Percentiles rank a stretch among this genome's conserved stretches.
Conservation (phyloP, 2,888 invertebrate species). For the Lasioglossum pauxillum region DNA sequence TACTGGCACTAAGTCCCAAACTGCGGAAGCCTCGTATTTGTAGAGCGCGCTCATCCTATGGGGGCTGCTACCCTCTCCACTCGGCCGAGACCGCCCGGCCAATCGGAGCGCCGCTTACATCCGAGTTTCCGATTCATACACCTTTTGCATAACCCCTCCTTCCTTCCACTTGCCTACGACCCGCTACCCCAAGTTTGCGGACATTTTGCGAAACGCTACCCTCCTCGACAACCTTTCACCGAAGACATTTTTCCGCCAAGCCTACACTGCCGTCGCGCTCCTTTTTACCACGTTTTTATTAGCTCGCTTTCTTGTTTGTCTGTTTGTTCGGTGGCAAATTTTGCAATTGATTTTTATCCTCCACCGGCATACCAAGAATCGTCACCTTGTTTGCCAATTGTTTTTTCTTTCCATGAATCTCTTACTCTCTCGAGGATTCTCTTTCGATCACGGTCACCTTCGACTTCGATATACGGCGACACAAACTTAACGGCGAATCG, state of each 20-base stretch:
- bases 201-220: not conserved
- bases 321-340: too few relatives aligned
- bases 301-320: too few relatives aligned
- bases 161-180: conserved; percentile 12
- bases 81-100: conserved; percentile 47
- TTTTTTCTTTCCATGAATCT: not conserved
- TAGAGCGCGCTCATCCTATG: conserved; percentile 58
- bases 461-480: not conserved
- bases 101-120: conserved; percentile 37
- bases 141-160: conserved; percentile 47
- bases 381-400: not conserved
- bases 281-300: too few relatives aligned
- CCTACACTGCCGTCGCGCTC: too few relatives aligned
- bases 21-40: conserved; percentile 68
- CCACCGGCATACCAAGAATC: not conserved
- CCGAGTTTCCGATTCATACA: conserved; percentile 7
- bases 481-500: not conserved
- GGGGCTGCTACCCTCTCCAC: conserved; percentile 75
- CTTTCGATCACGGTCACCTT: not conserved
- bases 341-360: too few relatives aligned
- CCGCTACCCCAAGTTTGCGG: not conserved
- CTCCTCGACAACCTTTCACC: not conserved
- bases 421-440: not conserved
- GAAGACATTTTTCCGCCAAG: too few relatives aligned
- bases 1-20: conserved; percentile 58